Evolutionary conservation across 2,113 vertebrate genomes (phyloP).

Genomic region (Cyprinodon tularosa): DNA sequence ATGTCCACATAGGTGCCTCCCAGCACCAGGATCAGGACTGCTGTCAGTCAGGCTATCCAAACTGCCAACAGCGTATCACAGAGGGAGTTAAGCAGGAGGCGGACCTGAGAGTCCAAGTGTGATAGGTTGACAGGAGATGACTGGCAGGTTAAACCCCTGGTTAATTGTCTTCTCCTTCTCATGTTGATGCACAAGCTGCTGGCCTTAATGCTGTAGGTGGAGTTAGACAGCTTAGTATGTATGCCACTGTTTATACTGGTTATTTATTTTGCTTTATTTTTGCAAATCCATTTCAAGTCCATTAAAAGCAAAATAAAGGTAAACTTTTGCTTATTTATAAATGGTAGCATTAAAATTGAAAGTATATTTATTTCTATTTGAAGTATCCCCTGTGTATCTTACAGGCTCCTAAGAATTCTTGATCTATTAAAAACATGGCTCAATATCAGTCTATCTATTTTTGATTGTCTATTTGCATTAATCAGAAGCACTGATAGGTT

Average conservation of each 20-base stretch:
- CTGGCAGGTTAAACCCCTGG: conserved; percentile 79
- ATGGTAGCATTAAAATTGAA: no score
- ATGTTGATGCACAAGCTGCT: conserved; percentile 65
- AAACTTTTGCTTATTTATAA: background rate
- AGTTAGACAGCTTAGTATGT: conserved; percentile 54
- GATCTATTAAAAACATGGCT: conserved; percentile 8
- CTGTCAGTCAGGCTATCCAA: conserved; percentile 78
- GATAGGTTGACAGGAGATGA: conserved; percentile 77
- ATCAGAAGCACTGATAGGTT: conserved; percentile 71
- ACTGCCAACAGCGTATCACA: conserved; percentile 77
- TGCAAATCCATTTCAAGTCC: conserved; percentile 7
- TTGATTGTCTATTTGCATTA: conserved; percentile 63
- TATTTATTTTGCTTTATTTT: conserved; percentile 30
- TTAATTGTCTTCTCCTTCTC: conserved; percentile 79
- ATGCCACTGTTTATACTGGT: conserved; percentile 1
- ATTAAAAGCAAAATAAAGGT: conserved; percentile 10
- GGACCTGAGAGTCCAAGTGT: conserved; percentile 71
- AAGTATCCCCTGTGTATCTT: background rate
- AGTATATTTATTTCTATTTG: background rate
- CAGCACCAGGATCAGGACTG: conserved; percentile 68
- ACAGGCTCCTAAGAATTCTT: background rate
- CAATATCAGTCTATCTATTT: conserved; percentile 39
- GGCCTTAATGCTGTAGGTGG: conserved; percentile 62
- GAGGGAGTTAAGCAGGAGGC: conserved; percentile 78
- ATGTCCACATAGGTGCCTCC: conserved; percentile 64